Evolutionary conservation across 2,888 invertebrate genomes (phyloP).

Genomic region (Acronicta alni): DNA sequence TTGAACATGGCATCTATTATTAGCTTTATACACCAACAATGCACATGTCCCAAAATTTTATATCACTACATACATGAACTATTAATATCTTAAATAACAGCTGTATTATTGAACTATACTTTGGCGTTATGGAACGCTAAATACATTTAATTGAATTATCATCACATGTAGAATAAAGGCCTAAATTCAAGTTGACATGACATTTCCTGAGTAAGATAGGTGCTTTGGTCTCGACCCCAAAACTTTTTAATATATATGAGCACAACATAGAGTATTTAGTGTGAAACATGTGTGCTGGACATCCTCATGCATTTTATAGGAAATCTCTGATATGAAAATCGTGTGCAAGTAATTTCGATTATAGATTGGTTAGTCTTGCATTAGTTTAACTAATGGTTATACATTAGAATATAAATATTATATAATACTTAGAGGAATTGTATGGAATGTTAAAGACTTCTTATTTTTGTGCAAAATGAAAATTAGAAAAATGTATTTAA

Average conservation of each 20-base stretch:
- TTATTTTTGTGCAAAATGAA: conserved; percentile 77
- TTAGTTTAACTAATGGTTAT: conserved; percentile 81
- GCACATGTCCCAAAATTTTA: conserved; percentile 39
- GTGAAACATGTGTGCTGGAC: conserved; percentile 49
- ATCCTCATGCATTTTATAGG: conserved; percentile 71
- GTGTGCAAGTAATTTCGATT: conserved; percentile 68
- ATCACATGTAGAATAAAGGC: conserved; percentile 55
- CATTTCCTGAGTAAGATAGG: conserved; percentile 51
- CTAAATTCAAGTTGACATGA: conserved; percentile 60
- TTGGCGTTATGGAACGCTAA: conserved; percentile 39
- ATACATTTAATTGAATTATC: conserved; percentile 30
- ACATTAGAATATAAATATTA: conserved; percentile 69
- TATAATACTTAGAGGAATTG: conserved; percentile 66
- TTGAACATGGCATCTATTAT: conserved; percentile 46
- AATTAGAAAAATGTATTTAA: conserved; percentile 72
- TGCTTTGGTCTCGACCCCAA: conserved; percentile 55
- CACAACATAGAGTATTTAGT: conserved; percentile 52
- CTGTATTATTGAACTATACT: conserved; percentile 47
- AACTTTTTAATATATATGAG: conserved; percentile 48
- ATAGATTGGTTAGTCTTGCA: conserved; percentile 71
- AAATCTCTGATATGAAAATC: conserved; percentile 60
- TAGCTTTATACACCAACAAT: conserved; percentile 46
- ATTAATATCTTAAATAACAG: conserved; percentile 53
- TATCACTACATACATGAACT: conserved; percentile 25
- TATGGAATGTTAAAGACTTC: conserved; percentile 78